Evolutionary conservation across 2,888 invertebrate genomes (phyloP), one percentile per base, ranked within the genome.

Genomic region (Pogonocherus hispidulus): DNA sequence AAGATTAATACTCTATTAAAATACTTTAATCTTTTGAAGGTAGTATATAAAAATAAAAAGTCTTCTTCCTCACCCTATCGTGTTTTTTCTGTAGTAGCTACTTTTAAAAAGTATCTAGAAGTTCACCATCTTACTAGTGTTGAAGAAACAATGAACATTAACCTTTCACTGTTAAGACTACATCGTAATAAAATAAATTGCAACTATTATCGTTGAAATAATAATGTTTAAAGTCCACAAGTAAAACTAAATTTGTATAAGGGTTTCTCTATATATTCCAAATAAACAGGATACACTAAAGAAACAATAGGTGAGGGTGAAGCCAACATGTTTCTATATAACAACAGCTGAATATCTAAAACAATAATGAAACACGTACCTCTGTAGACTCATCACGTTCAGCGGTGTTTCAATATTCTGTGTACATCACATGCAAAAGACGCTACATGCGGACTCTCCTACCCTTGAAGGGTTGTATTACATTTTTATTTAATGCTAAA

Each of bases 291-390:
- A 51, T 62, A 62, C 37, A 62, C 60, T 62, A 35, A n/a, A 46
- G 51, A 35, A 49, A 62, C 60, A 22, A 62, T 49, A 22, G 46
- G 51, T 9, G 51, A 62, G 27, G 22, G 51, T 62, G 35, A 62
- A 8, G 18, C 60, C 49, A 49, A 37, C 51, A 72, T 54, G 46
- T 52, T 27, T 32, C 44, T 49, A 35, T 57, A 56, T 44, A 41
- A 63, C 71, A 73, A 69, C 71, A 67, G 67, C 64, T 71, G 73
- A 69, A 73, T 73, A 73, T 73, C 69, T 73, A 73, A 71, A 73
- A 68, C 71, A 71, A 71, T 71, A 69, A 73, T 73, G 73, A 73
- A 70, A 73, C 73, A 73, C 73, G 72, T 72, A 67, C 55, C 70
- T 69, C 63, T 47, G 57, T 66, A 71, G 71, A 71, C 69, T 71